phyloP scores from a whole-genome alignment of 2,113 vertebrate species.

The Neodontobutis hainanensis region DNA sequence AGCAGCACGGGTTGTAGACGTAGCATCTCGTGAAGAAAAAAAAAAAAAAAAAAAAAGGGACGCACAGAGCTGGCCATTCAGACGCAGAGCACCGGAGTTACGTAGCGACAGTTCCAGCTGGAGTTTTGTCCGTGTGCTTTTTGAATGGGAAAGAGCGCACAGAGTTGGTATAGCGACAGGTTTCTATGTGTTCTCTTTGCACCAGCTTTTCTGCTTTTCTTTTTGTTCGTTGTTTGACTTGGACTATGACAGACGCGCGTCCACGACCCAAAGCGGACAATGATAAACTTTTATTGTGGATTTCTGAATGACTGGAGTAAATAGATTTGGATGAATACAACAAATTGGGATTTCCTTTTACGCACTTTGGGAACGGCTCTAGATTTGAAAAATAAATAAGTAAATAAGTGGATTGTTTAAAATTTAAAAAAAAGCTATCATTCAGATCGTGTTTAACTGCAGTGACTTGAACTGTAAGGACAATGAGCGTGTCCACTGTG shows the following conservation, averaged over 20 bases:
- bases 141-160: constrained; percentile 34
- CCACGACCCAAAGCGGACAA: constrained; percentile 24
- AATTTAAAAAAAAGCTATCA: background rate
- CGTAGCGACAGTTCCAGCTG: background rate
- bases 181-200: background rate
- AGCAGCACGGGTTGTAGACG: background rate
- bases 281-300: constrained; percentile 46
- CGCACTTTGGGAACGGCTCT: constrained; percentile 28
- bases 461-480: constrained; percentile 17
- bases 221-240: constrained; percentile 28
- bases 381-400: constrained; percentile 19
- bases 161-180: constrained; percentile 12
- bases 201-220: constrained; percentile 14
- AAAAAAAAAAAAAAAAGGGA: constrained; percentile 3
- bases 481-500: constrained; percentile 63
- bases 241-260: constrained; percentile 36
- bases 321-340: constrained; percentile 44
- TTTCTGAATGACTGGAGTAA: constrained; percentile 27
- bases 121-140: constrained; percentile 3
- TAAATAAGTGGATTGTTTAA: background rate
- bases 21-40: constrained; percentile 40
- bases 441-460: constrained; percentile 14
- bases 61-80: constrained; percentile 39
- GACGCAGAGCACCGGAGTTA: constrained; percentile 24
- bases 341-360: constrained; percentile 29